Evolutionary conservation across 2,113 vertebrate genomes (phyloP), one percentile per base, ranked within the genome.

Genomic region (Oostethus manadensis): DNA sequence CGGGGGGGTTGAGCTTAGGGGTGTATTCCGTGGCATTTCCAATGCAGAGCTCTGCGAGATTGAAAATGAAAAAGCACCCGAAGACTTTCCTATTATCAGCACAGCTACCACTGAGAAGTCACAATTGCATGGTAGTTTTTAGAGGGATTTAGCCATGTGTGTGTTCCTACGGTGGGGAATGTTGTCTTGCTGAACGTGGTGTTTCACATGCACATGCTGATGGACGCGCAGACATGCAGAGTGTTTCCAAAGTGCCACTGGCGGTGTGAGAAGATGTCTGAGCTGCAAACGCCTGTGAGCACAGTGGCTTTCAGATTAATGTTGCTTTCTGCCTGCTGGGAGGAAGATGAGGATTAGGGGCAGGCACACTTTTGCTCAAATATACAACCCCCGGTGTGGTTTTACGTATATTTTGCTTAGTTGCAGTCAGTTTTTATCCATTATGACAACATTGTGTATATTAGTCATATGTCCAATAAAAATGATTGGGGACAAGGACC

Each of bases 221-320:
- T 85, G 76, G 78, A 62, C 70, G 56, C 73, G 20, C 62, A 54
- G 80, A 70, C 75, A 84, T 77, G 68, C 60, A 62, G 74, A 80
- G 78, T 79, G 70, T 78, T 80, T 83, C 82, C 78, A 85, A 81
- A 81, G 74, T 77, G 81, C 79, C 74, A 66, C 68, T 60, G 82
- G 82, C 81, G 60, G 68, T 57, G 59, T 56, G 73, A 78, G 78
- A 78, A 73, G 60, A 76, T 68, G 77, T 77, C 82, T 81, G 53
- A 58, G 42, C 64, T 78, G 78, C 71, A 76, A 66, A 70, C 44
- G 45, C 60, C 77, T 81, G 53, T 70, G 68, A 78, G 76, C 79
- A 48, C 81, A 70, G 79, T 73, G 55, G 76, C 74, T 68, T 83
- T 78, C 81, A 82, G 79, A 87, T 87, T 82, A 79, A 85, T 84